phyloP scores from a whole-genome alignment of 2,797 vertebrate genomes.

The Alectoris magna region DNA sequence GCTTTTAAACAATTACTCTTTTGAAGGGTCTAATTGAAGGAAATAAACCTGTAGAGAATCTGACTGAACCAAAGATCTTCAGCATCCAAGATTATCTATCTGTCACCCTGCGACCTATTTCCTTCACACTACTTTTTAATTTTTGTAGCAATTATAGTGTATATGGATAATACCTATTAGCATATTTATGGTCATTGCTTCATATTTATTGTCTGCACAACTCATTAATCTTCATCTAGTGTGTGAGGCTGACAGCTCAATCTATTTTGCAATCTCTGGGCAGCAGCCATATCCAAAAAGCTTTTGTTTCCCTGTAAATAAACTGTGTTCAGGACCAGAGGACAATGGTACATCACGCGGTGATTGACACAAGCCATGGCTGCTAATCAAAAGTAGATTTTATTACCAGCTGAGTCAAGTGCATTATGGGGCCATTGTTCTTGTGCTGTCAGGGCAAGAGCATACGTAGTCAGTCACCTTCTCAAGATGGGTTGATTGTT shows the following conservation, averaged over 20 bases:
- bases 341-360: slow-evolving; percentile 78
- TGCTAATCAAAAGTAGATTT: slow-evolving; percentile 94
- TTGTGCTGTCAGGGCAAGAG: slow-evolving; percentile 81
- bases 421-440: slow-evolving; percentile 85
- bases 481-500: slow-evolving; percentile 86
- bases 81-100: slow-evolving; percentile 80
- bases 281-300: slow-evolving; percentile 81
- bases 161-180: slow-evolving; percentile 95
- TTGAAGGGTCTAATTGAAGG: slow-evolving; percentile 76
- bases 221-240: slow-evolving; percentile 99
- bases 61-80: slow-evolving; percentile 76
- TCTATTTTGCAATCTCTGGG: slow-evolving; percentile 96
- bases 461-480: slow-evolving; percentile 85
- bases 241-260: slow-evolving; percentile 98
- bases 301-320: slow-evolving; percentile 93
- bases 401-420: slow-evolving; percentile 91
- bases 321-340: slow-evolving; percentile 84
- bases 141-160: slow-evolving; percentile 86
- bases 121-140: slow-evolving; percentile 86
- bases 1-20: slow-evolving; percentile 77
- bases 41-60: slow-evolving; percentile 85
- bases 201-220: slow-evolving; percentile 95
- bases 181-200: slow-evolving; percentile 99
- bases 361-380: slow-evolving; percentile 95
- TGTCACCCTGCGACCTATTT: slow-evolving; percentile 83